Base-by-base conservation (phyloP, 2,113 vertebrate genomes). In the Amblyornis subalaris region DNA sequence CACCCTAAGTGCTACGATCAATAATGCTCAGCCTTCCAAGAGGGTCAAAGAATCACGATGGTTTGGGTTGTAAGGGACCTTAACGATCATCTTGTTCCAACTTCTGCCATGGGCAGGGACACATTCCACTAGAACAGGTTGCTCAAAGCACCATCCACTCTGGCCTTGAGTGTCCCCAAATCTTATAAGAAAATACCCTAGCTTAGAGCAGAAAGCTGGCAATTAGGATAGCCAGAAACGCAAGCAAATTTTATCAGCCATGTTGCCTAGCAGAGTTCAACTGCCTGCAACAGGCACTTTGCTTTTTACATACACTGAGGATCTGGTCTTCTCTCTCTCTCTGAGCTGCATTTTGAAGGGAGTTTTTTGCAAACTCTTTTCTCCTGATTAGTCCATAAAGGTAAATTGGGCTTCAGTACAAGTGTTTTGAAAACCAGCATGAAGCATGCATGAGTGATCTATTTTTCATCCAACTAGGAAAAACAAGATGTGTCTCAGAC, bases 381-480 rank as follows among this genome's bases (percentile, higher is more conserved):
- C 35, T 80, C 35, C 47, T 95, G 76, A 94, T 93, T 86, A 95
- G 58, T 85, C 61, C 36, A 47, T 81, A 76, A 93, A 85, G 58
- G 69, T 93, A 93, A 91, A 95, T 91, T 88, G 12, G 24, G 26
- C 73, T 91, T 86, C 58, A 74, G 57, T 42, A 45, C 24, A 88
- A 96, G 78, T 60, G n/a, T 89, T 93, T 90, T 88, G 54, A 85
- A 94, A 93, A 82, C 7, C 94, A 96, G 89, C 85, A 85, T 64
- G 94, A 20, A 65, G 33, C 35, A 78, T 67, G 51, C 69, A 94
- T 0, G 3, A 95, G 72, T 76, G 69, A 96, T 91, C 82, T 83
- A 90, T 93, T 94, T 95, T 94, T 96, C 91, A 96, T 73, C 40
- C 92, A 91, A 71, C 96, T 86, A 96, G 19, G 55, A 54, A 65